Base-by-base conservation (phyloP, 2,888 invertebrate species). In the Podabrus alpinus region DNA sequence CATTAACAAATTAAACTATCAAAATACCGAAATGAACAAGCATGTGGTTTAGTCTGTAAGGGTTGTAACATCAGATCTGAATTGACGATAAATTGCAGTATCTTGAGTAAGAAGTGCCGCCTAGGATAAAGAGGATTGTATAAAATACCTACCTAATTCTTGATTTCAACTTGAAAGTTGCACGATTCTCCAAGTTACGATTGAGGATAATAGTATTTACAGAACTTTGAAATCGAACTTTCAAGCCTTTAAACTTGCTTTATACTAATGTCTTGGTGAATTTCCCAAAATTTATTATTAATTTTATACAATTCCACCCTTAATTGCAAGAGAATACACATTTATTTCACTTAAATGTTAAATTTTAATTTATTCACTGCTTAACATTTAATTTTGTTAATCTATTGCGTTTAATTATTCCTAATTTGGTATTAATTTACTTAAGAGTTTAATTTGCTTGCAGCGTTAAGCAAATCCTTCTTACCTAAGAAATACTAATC, bases 1-100 rank as follows among this genome's bases (percentile, higher is more conserved):
- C 75, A 75, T 75, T 72, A 75, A 75, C 76, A 74, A 76, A 69
- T 74, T 71, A 76, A 73, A 74, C 71, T 74, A 71, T 21, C 25
- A 68, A 60, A 71, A 74, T 68, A 66, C 29, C 71, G 45, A 71
- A 74, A 74, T 61, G 71, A 71, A 68, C 74, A 69, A 71, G 74
- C 69, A 69, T 73, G 69, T 73, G 73, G 73, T 68, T 73, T 73
- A 73, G 73, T 64, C 69, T 24, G 64, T 61, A 62, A 71, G 71
- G 74, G 62, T 74, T 64, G 64, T 67, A 68, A 71, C 74, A 71
- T 71, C 73, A 74, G 73, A 74, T 74, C 68, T 66, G 71, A 68
- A 71, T 71, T 71, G 45, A 68, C 74, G 71, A 76, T 73, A 74
- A 73, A 76, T 76, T 73, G 73, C 68, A 71, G 70, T 73, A 75